Evolutionary conservation across 2,888 invertebrate species (phyloP).

Genomic region (Molanna angustata): DNA sequence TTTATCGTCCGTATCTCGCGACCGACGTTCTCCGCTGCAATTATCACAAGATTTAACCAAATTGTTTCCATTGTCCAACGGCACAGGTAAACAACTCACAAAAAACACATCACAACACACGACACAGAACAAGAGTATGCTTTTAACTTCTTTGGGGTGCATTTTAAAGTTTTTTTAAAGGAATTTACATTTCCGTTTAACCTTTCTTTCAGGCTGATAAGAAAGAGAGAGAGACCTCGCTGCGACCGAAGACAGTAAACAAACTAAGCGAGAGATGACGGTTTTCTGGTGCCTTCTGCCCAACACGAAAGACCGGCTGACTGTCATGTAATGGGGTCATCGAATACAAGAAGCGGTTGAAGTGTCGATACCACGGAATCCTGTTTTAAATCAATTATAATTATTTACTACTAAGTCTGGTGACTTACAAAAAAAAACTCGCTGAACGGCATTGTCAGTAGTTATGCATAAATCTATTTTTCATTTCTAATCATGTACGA

Average conservation of each 20-base stretch:
- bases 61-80: slow-evolving; percentile 22
- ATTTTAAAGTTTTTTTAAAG: slow-evolving; percentile 15
- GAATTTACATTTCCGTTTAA: too few relatives aligned
- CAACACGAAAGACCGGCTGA: slow-evolving; percentile 5
- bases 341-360: slow-evolving; percentile 12
- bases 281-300: slow-evolving; percentile 14
- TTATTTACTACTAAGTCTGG: background rate
- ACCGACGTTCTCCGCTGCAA: slow-evolving; percentile 21
- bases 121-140: slow-evolving; percentile 12
- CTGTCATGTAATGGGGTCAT: slow-evolving; percentile 30
- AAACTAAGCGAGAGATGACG: slow-evolving; percentile 3
- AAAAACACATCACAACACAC: slow-evolving; percentile 16
- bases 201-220: background rate
- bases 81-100: slow-evolving; percentile 9
- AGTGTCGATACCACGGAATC: slow-evolving; percentile 25
- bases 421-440: slow-evolving; percentile 23
- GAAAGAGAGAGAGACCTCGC: background rate
- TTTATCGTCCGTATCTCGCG: slow-evolving; percentile 19
- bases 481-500: background rate
- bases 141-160: background rate
- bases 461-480: background rate
- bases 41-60: slow-evolving; percentile 28
- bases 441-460: slow-evolving; percentile 23
- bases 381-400: slow-evolving; percentile 29
- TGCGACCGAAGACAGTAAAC: background rate